A percentile compares a stretch with the other conserved stretches of the same genome.
Evolutionary conservation across 2,113 vertebrate genomes (phyloP).

Genomic region (Neomonachus schauinslandi): DNA sequence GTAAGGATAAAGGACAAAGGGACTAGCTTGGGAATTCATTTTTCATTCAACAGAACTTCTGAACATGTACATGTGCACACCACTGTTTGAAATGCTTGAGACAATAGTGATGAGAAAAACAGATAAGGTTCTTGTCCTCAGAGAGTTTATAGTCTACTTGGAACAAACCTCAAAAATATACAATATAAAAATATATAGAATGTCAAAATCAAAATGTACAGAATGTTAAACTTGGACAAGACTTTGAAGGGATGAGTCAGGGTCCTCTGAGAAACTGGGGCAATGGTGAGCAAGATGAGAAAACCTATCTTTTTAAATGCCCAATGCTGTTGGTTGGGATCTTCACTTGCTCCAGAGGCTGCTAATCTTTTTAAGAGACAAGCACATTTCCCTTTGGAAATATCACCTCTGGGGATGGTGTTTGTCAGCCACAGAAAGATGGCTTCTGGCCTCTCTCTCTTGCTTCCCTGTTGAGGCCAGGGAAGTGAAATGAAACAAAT

Average conservation of each 20-base stretch:
- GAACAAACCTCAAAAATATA: background rate
- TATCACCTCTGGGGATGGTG: conserved; percentile 13
- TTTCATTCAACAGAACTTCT: background rate
- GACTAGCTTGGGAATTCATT: background rate
- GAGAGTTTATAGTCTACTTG: background rate
- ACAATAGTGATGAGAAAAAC: background rate
- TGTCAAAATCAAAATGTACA: background rate
- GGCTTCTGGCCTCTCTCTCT: background rate
- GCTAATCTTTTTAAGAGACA: background rate
- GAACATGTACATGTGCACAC: accelerated
- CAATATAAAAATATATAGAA: background rate
- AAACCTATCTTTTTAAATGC: background rate
- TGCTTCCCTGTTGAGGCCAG: background rate
- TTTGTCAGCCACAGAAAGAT: background rate
- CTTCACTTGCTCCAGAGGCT: background rate
- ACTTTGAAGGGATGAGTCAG: background rate
- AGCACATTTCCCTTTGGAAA: background rate
- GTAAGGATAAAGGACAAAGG: background rate
- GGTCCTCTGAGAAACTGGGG: background rate
- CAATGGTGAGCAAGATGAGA: background rate
- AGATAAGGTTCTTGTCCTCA: background rate
- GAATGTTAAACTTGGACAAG: background rate
- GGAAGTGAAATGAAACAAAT: background rate
- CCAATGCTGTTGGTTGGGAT: background rate
- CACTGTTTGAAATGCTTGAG: background rate